Base-by-base conservation (phyloP, 1,140 invertebrate genomes). In the Pararge aegeria region DNA sequence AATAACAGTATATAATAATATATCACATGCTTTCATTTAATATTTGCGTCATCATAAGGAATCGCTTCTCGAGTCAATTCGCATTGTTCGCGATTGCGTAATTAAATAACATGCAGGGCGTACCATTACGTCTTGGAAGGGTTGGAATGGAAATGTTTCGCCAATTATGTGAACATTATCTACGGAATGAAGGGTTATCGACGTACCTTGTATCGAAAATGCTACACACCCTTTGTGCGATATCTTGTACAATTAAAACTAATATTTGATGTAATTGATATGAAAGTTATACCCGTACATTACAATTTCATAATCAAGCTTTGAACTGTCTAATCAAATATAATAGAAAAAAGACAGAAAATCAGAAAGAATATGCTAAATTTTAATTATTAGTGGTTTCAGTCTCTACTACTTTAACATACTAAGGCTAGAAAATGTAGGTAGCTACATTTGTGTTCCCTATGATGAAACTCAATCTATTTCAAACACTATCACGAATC, bases 71-170 rank as follows among this genome's bases (percentile, higher is more conserved):
- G 68, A 75, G 13, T 76, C 77, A 78, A 80, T 74, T 83, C 78
- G 74, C 79, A 86, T 85, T 85, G 81, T 88, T 80, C 80, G 73
- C 83, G 82, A 88, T 87, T 86, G 73, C 62, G 74, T 89, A 89
- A 89, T 89, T 89, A 87, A 89, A 89, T 89, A 89, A 89, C 83
- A 89, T 87, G 86, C 83, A 89, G 78, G 75, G 79, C 77, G 75
- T 81, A 81, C 81, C 82, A 76, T 87, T 76, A 83, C 75, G 86
- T 84, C 83, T 87, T 87, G 82, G 87, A 86, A 89, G 86, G 86
- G 86, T 89, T 80, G 74, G 79, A 82, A 73, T 80, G 77, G 80
- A 81, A 87, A 89, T 87, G 83, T 84, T 84, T 84, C 83, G 86
- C 83, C 86, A 89, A 89, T 89, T 89, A 89, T 87, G 80, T 75